Evolutionary conservation across 2,888 invertebrate genomes (phyloP).

Genomic region (Heliconius sara): DNA sequence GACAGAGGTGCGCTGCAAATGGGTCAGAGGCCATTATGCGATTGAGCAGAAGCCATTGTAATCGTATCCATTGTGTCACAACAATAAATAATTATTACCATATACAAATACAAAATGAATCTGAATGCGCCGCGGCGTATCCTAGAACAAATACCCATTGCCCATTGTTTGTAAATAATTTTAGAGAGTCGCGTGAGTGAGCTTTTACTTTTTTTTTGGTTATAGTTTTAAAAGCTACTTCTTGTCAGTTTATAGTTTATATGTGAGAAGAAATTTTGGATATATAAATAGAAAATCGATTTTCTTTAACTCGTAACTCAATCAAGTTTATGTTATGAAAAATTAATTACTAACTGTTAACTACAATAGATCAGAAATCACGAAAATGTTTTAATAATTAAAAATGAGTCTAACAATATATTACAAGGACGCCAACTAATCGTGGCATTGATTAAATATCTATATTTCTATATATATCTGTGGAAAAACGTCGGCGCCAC

Average conservation of each 20-base stretch:
- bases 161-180: constrained; percentile 42
- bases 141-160: constrained; percentile 39
- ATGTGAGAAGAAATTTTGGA: neutral
- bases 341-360: neutral
- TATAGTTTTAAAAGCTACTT: constrained; percentile 6
- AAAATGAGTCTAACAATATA: constrained; percentile 8
- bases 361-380: neutral
- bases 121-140: constrained; percentile 39
- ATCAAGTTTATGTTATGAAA: neutral
- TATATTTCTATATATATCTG: neutral
- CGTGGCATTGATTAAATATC: constrained; percentile 14
- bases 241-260: neutral
- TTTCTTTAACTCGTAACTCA: neutral
- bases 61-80: constrained; percentile 53
- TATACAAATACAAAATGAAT: constrained; percentile 54
- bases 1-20: constrained; percentile 68
- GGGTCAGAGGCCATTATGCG: constrained; percentile 68
- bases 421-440: constrained; percentile 32
- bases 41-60: constrained; percentile 70
- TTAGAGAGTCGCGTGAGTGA: constrained; percentile 28
- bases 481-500: constrained; percentile 27
- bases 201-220: constrained; percentile 13
- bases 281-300: neutral
- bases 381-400: neutral
- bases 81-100: constrained; percentile 62